phyloP scores from a whole-genome alignment of 2,797 vertebrate species.

The Hipposideros larvatus region DNA sequence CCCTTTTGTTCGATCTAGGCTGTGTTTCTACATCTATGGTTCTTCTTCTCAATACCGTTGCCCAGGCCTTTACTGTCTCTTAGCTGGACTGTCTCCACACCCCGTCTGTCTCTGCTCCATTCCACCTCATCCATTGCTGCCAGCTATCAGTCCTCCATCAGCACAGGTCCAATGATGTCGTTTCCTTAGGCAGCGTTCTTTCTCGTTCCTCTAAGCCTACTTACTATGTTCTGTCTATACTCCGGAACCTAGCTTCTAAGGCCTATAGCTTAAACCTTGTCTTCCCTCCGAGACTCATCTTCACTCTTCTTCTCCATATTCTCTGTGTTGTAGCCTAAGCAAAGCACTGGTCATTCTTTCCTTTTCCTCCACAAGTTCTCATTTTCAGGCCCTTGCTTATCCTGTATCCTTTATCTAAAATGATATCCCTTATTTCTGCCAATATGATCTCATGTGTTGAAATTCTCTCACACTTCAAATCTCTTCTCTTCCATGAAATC shows the following conservation, averaged over 20 bases:
- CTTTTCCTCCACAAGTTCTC: neutral
- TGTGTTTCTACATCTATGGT: neutral
- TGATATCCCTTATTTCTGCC: conserved; percentile 13
- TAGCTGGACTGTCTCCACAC: neutral
- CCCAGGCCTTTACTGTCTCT: neutral
- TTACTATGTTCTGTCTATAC: neutral
- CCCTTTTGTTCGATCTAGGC: neutral
- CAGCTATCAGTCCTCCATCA: neutral
- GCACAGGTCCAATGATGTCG: neutral
- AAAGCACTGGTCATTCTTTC: neutral
- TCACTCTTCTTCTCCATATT: neutral
- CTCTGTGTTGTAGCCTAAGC: neutral
- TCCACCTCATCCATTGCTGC: neutral
- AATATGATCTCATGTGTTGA: neutral
- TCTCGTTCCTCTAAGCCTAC: neutral
- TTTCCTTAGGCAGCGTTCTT: neutral
- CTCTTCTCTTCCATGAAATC: neutral
- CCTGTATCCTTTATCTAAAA: conserved; percentile 41
- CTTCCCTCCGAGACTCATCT: neutral
- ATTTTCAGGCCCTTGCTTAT: neutral
- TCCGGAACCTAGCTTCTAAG: neutral
- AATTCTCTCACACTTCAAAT: conserved; percentile 18
- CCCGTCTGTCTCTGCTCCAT: neutral
- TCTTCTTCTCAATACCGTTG: neutral
- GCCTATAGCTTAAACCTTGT: neutral